Evolutionary conservation across 2,113 vertebrate genomes (phyloP).

Genomic region (Trochalopteron elliotii): DNA sequence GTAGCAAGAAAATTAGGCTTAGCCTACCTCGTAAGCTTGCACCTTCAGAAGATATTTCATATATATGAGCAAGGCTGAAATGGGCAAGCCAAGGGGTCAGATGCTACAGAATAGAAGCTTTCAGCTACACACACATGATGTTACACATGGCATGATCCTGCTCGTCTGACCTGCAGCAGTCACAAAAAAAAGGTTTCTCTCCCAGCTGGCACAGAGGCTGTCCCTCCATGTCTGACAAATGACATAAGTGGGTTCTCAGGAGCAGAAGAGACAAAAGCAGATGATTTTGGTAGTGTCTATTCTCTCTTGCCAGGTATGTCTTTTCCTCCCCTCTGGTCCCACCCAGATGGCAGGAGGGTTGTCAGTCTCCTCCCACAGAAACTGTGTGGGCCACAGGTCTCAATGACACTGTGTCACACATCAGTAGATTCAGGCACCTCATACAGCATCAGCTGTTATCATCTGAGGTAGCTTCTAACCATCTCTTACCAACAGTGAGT

Average conservation of each 20-base stretch:
- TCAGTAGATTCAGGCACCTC: not conserved
- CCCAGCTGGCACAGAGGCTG: not conserved
- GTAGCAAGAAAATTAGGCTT: not conserved
- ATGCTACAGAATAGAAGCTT: not conserved
- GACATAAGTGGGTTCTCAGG: not conserved
- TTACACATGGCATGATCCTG: fast-evolving
- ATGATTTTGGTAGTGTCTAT: not conserved
- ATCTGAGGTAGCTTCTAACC: not conserved
- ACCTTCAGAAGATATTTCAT: not conserved
- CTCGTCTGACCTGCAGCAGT: not conserved
- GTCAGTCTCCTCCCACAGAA: not conserved
- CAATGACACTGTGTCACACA: fast-evolving
- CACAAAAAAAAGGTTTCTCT: not conserved
- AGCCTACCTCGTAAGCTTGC: fast-evolving
- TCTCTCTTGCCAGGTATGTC: not conserved
- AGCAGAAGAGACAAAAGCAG: not conserved
- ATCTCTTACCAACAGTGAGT: not conserved
- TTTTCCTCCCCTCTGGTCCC: not conserved
- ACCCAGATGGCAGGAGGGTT: not conserved
- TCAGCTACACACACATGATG: not conserved
- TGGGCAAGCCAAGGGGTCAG: not conserved
- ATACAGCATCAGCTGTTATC: not conserved
- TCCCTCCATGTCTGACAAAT: not conserved
- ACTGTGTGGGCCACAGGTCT: not conserved
- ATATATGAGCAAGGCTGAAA: not conserved